phyloP scores from a whole-genome alignment of 2,113 vertebrate species.

The Cololabis saira region DNA sequence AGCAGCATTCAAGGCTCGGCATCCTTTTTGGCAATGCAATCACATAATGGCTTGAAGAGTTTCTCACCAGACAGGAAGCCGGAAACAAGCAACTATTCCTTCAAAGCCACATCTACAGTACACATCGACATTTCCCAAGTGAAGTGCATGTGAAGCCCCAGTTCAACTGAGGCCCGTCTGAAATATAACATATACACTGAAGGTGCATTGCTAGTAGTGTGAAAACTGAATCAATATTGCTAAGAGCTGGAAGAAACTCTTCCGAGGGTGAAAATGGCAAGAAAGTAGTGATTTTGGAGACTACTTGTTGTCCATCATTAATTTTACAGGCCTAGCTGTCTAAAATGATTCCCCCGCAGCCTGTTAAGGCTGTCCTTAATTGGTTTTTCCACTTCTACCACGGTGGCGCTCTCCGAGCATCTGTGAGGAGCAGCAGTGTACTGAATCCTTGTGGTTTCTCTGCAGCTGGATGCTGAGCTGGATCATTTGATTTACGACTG shows the following conservation, averaged over 20 bases:
- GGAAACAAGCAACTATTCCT: not conserved
- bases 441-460: conserved; percentile 3
- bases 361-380: conserved; percentile 7
- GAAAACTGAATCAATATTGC: conserved; percentile 8
- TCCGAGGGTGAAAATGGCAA: not conserved
- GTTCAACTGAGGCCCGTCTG: conserved; percentile 17
- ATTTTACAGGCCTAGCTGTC: conserved; percentile 21
- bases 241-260: conserved; percentile 18
- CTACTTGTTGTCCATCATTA: conserved; percentile 7
- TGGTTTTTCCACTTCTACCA: conserved; percentile 6
- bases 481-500: not conserved
- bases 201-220: not conserved
- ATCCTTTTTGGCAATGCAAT: conserved; percentile 39
- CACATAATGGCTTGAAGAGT: conserved; percentile 56
- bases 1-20: conserved; percentile 35
- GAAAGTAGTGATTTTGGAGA: conserved; percentile 12
- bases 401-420: conserved; percentile 33
- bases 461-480: conserved; percentile 5
- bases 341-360: conserved; percentile 10
- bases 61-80: conserved; percentile 14
- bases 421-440: conserved; percentile 14
- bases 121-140: conserved; percentile 20
- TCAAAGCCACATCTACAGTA: conserved; percentile 16
- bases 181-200: conserved; percentile 5
- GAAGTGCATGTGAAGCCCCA: not conserved